Evolutionary conservation across 2,888 invertebrate genomes (phyloP).

Genomic region (Agriotes lineatus): DNA sequence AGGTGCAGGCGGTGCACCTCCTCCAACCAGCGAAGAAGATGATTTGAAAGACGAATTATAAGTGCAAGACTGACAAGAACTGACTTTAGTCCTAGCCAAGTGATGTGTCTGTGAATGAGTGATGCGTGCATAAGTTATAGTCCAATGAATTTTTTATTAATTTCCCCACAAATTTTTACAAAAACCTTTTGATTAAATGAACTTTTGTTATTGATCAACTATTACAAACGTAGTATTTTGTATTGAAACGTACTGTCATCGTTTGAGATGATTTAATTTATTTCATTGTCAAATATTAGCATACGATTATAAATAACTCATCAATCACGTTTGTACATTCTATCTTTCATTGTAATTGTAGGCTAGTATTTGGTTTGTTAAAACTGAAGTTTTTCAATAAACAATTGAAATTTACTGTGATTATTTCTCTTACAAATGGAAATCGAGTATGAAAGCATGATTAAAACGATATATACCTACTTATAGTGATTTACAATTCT

Average conservation of each 20-base stretch:
- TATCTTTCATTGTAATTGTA: conserved; percentile 53
- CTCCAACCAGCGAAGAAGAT: conserved; percentile 75
- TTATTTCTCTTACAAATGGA: too few species aligned
- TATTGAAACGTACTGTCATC: conserved; percentile 45
- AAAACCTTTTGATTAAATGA: not conserved
- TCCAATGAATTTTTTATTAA: conserved; percentile 40
- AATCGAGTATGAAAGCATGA: too few species aligned
- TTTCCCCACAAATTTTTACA: conserved; percentile 25
- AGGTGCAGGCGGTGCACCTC: conserved; percentile 83
- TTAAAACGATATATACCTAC: too few species aligned
- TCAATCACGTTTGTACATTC: conserved; percentile 48
- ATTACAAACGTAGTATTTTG: conserved; percentile 48
- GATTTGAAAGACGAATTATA: conserved; percentile 89
- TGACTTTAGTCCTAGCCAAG: conserved; percentile 29
- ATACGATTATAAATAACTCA: conserved; percentile 53
- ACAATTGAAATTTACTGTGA: not conserved
- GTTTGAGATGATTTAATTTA: conserved; percentile 51
- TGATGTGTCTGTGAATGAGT: conserved; percentile 35
- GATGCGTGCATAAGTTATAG: conserved; percentile 27
- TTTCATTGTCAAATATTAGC: conserved; percentile 58
- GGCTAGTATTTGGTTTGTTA: conserved; percentile 59
- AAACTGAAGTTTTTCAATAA: conserved; percentile 38
- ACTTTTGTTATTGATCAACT: conserved; percentile 21
- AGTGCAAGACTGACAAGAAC: conserved; percentile 58
- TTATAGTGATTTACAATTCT: too few species aligned